These are phyloP conservation scores for Zaprionus kolodkinae DNA, from an alignment of 1,140 invertebrate species.

Conservation along the genomic window DNA sequence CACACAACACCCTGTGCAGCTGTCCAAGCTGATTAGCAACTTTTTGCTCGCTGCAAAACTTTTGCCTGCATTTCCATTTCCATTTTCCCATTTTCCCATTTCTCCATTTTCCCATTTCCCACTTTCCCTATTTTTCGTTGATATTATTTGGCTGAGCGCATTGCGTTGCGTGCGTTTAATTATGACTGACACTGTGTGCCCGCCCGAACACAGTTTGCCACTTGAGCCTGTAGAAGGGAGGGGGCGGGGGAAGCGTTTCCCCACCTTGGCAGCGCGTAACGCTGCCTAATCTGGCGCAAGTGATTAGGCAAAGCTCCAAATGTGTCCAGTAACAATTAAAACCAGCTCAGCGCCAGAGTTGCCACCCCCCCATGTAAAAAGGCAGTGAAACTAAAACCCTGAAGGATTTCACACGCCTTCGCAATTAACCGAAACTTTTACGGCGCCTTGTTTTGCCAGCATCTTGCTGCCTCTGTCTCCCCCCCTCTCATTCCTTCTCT, in stretches of 20 bases:
- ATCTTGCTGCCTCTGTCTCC: neutral
- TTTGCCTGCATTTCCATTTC: constrained; percentile 59
- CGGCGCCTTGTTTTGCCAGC: constrained; percentile 1
- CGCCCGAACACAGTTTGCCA: constrained; percentile 47
- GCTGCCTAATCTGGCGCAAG: constrained; percentile 65
- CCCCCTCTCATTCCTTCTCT: neutral
- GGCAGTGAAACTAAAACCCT: constrained; percentile 10
- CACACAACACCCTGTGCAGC: constrained; percentile 1
- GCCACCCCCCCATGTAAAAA: neutral
- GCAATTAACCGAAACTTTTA: constrained; percentile 75
- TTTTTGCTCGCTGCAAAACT: constrained; percentile 58
- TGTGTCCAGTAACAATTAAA: constrained; percentile 74
- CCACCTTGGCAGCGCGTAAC: constrained; percentile 8
- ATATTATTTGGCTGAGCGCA: constrained; percentile 58
- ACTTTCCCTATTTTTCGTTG: constrained; percentile 55
- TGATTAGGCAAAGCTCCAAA: constrained; percentile 75
- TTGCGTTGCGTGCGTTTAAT: constrained; percentile 53
- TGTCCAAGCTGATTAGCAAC: constrained; percentile 65
- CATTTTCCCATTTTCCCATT: constrained; percentile 12
- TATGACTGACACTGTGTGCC: constrained; percentile 68
- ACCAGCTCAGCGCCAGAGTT: constrained; percentile 55
- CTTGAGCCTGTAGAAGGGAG: constrained; percentile 7
- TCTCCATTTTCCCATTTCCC: constrained; percentile 1
- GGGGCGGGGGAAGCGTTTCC: neutral
- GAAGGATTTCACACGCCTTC: constrained; percentile 23